Base-by-base conservation (phyloP, 2,888 invertebrate genomes). In the Syritta pipiens region DNA sequence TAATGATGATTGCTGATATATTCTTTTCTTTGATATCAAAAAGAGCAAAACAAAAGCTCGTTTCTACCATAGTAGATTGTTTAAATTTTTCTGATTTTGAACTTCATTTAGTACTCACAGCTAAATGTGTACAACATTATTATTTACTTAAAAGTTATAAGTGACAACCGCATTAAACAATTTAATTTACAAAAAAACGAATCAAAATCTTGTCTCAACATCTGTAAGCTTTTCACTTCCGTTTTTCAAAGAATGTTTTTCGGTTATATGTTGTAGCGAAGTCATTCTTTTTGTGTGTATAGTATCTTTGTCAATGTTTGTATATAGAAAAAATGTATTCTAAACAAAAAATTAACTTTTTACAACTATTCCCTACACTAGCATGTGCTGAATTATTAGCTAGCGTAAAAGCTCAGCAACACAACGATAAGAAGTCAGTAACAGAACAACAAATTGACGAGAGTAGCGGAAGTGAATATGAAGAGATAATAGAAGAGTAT, bases 351-450 rank as follows among this genome's bases (percentile, higher is more conserved):
- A 30, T 49, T 28, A 28, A 37, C 37, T 44, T 37, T 17, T 37
- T 17, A 9, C 14, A 37, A 37, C 37, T 17, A 7, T n/a, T 30
- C 83, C 32, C 12, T 44, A 68, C 37, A 89, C 26, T 88, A 91
- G 91, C 90, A 84, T 90, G 90, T 85, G 89, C 90, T 82, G 90
- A 90, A 90, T 84, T 82, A 69, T 90, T 90, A 83, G 89, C 90
- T 49, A 89, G 90, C 84, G 89, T 90, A 81, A 86, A 87, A 83
- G 87, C 88, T 86, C 88, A 89, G 82, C 76, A 82, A 74, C 35
- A 75, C 57, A 81, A 68, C 48, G 79, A 69, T 26, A 71, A 71
- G 51, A 62, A 48, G 74, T 57, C 48, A 69, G 53, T 44, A 44
- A 40, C 51, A 68, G 46, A 49, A 37, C 46, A 57, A 19, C 81